These are phyloP conservation scores for Hemistola chrysoprasaria DNA, from an alignment of 2,888 invertebrate genomes.

Conservation along the genomic window DNA sequence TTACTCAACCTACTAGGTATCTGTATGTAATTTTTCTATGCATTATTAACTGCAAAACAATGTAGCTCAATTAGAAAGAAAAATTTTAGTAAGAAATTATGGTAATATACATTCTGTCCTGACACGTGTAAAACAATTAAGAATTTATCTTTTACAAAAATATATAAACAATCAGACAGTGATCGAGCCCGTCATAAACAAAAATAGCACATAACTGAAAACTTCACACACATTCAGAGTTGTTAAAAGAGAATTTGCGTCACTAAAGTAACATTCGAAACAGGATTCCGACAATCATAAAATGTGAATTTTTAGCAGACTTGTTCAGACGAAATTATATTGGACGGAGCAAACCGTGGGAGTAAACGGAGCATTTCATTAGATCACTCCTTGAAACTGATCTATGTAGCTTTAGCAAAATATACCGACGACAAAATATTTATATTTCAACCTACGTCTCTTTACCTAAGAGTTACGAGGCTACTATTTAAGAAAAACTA, in stretches of 20 bases:
- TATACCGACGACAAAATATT: constrained; percentile 7
- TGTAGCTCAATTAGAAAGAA: no score
- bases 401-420: constrained; percentile 7
- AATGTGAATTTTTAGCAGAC: constrained; percentile 41
- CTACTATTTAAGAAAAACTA: constrained; percentile 8
- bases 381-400: constrained; percentile 3
- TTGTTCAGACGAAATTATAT: constrained; percentile 29
- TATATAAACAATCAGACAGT: no score
- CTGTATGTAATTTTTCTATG: no score
- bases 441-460: background rate
- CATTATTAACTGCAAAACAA: no score
- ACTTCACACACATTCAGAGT: background rate
- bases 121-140: no score
- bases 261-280: constrained; percentile 28
- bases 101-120: no score
- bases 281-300: constrained; percentile 37
- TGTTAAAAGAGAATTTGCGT: constrained; percentile 28
- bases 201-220: no score
- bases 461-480: background rate
- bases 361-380: constrained; percentile 8
- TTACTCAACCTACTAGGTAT: no score
- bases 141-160: no score
- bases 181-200: no score
- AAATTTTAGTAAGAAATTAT: no score
- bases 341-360: constrained; percentile 14